These are phyloP conservation scores for Hesperophylax magnus DNA, from an alignment of 1,140 invertebrate genomes.

Conservation along the genomic window DNA sequence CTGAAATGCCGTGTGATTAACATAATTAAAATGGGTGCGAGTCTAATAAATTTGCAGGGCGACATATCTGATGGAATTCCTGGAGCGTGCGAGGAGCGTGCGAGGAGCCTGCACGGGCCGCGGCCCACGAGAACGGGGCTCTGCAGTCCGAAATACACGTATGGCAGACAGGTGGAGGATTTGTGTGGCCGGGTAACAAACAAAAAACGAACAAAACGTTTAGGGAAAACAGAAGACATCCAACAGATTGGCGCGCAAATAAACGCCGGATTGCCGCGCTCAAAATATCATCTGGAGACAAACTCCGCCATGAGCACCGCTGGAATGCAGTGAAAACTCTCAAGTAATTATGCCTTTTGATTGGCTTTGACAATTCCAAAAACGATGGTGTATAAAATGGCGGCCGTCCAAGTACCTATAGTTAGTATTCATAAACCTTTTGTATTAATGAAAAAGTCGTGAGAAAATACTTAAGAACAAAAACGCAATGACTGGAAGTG, in stretches of 20 bases:
- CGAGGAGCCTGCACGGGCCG: background rate
- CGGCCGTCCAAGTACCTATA: background rate
- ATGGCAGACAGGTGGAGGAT: slow-evolving; percentile 1
- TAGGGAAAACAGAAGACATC: slow-evolving; percentile 21
- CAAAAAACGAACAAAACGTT: slow-evolving; percentile 27
- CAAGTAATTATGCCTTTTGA: background rate
- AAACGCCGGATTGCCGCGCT: slow-evolving; percentile 20
- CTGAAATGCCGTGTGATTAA: slow-evolving; percentile 14
- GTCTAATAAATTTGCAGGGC: slow-evolving; percentile 29
- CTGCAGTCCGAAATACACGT: background rate
- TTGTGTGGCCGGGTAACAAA: slow-evolving; percentile 12
- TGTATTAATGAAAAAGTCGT: slow-evolving; percentile 14
- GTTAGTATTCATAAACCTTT: slow-evolving; percentile 12
- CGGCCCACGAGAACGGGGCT: background rate
- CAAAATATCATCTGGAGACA: slow-evolving; percentile 24
- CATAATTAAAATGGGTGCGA: background rate
- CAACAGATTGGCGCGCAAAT: slow-evolving; percentile 21
- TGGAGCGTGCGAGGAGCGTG: no score
- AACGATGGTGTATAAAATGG: background rate
- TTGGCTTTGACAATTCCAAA: background rate
- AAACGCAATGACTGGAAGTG: background rate
- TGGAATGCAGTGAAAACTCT: background rate
- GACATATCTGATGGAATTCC: slow-evolving; percentile 25
- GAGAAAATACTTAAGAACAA: slow-evolving; percentile 23
- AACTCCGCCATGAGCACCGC: background rate